Conservation (phyloP, 2,113 vertebrate species). For the Pollachius pollachius region DNA sequence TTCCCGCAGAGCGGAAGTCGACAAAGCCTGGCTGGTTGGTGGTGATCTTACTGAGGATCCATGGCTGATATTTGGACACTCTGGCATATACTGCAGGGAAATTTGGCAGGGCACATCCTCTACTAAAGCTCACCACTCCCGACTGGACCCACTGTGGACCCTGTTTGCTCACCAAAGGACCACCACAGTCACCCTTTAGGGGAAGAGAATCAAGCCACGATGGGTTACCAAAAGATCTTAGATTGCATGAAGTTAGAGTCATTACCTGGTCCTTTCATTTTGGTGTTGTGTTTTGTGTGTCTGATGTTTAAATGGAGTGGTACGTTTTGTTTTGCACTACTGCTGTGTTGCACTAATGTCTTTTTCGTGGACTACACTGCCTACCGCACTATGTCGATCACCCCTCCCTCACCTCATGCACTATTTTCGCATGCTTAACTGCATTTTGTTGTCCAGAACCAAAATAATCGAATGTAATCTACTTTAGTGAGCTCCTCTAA, state of each 20-base stretch:
- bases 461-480: neutral
- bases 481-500: neutral
- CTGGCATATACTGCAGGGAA: conserved; percentile 81
- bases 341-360: too few species aligned
- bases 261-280: too few species aligned
- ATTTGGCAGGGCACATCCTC: conserved; percentile 72
- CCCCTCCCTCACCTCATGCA: neutral
- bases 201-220: neutral
- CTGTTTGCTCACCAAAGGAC: conserved; percentile 78
- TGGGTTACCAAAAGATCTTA: too few species aligned
- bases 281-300: too few species aligned
- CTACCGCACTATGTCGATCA: too few species aligned
- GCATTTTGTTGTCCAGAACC: too few species aligned
- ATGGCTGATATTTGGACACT: conserved; percentile 75
- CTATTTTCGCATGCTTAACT: neutral
- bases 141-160: conserved; percentile 72
- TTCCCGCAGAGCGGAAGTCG: conserved; percentile 40
- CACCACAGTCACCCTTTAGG: conserved; percentile 83
- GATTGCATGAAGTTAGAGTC: too few species aligned
- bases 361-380: too few species aligned
- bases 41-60: conserved; percentile 65
- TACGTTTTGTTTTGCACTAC: too few species aligned
- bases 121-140: conserved; percentile 83
- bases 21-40: conserved; percentile 43
- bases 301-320: too few species aligned